A percentile compares a stretch with the other conserved stretches of the same genome.
phyloP scores from a whole-genome alignment of 1,140 invertebrate genomes.

The Anastatus disparis region DNA sequence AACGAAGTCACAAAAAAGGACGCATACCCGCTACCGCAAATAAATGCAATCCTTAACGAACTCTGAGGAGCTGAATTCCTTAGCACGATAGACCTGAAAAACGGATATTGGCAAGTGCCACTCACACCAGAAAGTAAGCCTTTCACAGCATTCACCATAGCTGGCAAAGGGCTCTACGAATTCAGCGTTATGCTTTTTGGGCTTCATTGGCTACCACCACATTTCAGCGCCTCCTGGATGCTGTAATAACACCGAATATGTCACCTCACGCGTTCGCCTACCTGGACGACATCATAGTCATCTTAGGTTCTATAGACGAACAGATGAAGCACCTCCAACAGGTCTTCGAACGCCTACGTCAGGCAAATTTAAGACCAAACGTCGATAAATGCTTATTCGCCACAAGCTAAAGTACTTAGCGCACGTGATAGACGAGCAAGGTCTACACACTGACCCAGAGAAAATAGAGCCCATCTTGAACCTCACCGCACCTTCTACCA shows the following conservation, averaged over 20 bases:
- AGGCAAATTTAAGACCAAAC: conserved; percentile 36
- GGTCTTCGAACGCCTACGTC: conserved; percentile 43
- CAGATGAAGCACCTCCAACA: conserved; percentile 39
- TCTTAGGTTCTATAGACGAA: conserved; percentile 37
- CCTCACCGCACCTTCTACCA: neutral
- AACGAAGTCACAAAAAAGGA: conserved; percentile 6
- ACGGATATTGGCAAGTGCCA: too few species aligned
- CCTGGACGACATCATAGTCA: conserved; percentile 11
- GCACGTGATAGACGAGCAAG: neutral
- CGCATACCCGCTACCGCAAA: neutral
- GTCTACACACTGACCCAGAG: conserved; percentile 10
- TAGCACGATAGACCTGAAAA: neutral
- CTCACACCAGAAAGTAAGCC: neutral
- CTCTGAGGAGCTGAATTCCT: conserved; percentile 44
- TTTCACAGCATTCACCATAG: neutral
- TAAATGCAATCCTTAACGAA: conserved; percentile 33
- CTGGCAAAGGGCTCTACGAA: neutral
- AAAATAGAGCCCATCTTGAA: neutral
- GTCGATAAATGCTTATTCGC: neutral
- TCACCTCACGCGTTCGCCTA: neutral
- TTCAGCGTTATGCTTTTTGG: neutral
- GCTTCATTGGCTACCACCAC: too few species aligned
- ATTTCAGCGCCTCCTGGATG: neutral
- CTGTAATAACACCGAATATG: neutral
- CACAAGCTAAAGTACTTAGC: neutral